Conservation (phyloP, 1,140 invertebrate genomes). For the Myzus persicae region DNA sequence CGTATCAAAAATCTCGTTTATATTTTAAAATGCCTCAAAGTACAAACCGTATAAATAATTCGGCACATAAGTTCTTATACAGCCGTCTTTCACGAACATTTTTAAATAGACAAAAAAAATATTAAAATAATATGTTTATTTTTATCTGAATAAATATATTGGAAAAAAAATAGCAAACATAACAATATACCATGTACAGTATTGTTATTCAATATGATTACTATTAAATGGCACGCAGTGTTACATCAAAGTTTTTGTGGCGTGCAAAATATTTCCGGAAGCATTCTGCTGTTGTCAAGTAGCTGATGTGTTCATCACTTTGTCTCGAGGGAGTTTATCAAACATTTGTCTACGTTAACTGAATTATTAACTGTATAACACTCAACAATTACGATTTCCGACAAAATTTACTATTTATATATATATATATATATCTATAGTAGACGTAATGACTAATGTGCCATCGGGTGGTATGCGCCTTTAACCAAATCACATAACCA, state of each 20-base stretch:
- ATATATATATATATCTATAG: not conserved
- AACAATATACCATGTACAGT: not conserved
- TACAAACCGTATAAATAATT: not conserved
- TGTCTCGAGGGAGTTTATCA: not conserved
- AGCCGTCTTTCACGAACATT: no score
- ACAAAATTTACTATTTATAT: not conserved
- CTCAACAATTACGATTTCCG: not conserved
- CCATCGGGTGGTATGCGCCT: not conserved
- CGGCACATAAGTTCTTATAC: no score
- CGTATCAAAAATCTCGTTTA: not conserved
- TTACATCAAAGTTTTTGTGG: not conserved
- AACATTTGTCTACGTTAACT: not conserved
- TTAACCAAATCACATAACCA: not conserved
- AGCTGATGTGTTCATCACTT: not conserved
- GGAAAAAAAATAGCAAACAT: not conserved
- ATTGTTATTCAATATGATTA: not conserved
- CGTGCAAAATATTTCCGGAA: not conserved
- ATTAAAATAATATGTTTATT: not conserved
- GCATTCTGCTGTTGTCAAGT: not conserved
- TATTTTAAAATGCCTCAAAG: not conserved
- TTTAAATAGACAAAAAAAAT: not conserved
- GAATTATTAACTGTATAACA: not conserved
- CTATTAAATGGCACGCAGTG: not conserved
- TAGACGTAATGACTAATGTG: not conserved
- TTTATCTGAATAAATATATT: not conserved